These are phyloP conservation scores for Aspidoscelis tigris DNA, from an alignment of 2,113 vertebrate species.

Conservation along the genomic window DNA sequence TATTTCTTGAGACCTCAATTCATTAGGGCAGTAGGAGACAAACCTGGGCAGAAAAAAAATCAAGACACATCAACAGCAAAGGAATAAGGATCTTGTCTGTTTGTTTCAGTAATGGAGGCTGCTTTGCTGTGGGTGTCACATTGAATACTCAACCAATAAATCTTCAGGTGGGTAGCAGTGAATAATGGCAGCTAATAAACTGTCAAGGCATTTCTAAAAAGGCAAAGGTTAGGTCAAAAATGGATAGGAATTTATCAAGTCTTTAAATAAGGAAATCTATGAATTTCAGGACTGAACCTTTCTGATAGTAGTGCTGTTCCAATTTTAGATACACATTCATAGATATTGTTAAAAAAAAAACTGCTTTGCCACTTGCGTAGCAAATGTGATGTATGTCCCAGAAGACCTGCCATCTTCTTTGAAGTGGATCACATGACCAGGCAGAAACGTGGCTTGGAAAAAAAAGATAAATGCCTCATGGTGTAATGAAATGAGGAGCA, in stretches of 20 bases:
- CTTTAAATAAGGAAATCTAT: not conserved
- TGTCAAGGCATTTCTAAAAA: not conserved
- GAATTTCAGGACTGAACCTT: not conserved
- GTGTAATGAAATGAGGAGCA: not conserved
- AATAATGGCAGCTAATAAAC: not conserved
- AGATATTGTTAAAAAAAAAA: not conserved
- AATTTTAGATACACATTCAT: not conserved
- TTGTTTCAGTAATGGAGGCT: no score
- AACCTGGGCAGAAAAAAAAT: not conserved
- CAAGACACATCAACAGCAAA: not conserved
- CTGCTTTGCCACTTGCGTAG: not conserved
- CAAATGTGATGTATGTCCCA: not conserved
- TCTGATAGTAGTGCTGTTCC: not conserved
- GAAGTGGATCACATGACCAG: conserved; percentile 3
- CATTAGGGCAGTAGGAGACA: not conserved
- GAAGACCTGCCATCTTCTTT: not conserved
- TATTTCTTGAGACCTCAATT: not conserved
- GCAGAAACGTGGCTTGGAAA: not conserved
- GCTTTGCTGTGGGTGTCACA: no score
- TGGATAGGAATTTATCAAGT: not conserved
- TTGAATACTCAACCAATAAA: no score
- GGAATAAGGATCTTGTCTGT: no score
- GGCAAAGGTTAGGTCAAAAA: not conserved
- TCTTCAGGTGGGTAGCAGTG: no score
- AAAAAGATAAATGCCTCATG: not conserved